Evolutionary conservation across 2,113 vertebrate species (phyloP).

Genomic region (Psittacus erithacus): DNA sequence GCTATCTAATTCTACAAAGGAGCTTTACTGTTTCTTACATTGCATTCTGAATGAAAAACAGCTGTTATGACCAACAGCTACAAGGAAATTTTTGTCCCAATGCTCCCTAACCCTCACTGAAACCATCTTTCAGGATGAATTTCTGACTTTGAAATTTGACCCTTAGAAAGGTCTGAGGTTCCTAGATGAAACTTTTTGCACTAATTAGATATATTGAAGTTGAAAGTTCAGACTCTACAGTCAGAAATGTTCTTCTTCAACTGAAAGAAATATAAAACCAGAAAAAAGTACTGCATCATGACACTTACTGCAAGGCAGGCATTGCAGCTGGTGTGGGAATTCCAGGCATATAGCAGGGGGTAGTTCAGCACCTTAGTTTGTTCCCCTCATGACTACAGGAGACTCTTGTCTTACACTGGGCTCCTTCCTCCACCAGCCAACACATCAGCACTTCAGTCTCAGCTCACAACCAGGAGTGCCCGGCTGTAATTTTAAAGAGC

Average conservation of each 20-base stretch:
- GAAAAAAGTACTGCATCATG: background rate
- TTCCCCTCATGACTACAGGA: background rate
- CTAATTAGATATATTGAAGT: background rate
- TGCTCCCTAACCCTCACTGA: background rate
- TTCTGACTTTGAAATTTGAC: background rate
- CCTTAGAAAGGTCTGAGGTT: background rate
- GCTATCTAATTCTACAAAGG: background rate
- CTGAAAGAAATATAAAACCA: background rate
- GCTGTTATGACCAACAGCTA: background rate
- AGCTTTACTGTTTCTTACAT: background rate
- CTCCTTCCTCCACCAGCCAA: background rate
- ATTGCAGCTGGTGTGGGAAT: background rate
- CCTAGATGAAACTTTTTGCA: background rate
- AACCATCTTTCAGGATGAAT: background rate
- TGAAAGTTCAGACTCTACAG: background rate
- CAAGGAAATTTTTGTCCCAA: background rate
- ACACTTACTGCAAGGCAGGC: background rate
- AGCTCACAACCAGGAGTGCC: background rate
- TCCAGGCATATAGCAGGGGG: background rate
- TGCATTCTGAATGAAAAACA: background rate
- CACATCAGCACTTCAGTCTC: background rate
- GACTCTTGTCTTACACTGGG: background rate
- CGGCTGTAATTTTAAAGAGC: background rate
- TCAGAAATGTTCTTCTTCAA: background rate
- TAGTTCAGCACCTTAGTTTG: background rate